Percentiles rank a stretch among this genome's conserved stretches.
Evolutionary conservation across 2,797 vertebrate species (phyloP).

Genomic region (Acrossocheilus fasciatus): DNA sequence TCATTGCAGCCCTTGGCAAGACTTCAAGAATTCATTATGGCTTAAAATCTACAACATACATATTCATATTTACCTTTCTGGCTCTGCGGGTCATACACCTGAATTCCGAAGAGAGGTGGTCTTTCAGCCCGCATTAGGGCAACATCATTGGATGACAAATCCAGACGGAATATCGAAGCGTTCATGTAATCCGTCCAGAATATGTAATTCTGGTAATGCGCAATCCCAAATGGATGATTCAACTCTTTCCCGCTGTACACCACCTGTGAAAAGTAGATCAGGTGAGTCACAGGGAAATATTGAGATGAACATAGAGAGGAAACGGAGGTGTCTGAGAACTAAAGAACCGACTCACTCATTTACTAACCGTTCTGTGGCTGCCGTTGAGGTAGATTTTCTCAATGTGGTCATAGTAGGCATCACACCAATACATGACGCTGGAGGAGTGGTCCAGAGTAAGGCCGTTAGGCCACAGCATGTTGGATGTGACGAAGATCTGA

Average conservation of each 20-base stretch:
- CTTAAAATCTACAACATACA: constrained; percentile 3
- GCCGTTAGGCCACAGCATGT: constrained; percentile 90
- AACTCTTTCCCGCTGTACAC: constrained; percentile 86
- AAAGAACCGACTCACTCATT: constrained; percentile 46
- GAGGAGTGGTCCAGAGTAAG: constrained; percentile 82
- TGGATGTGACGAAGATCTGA: constrained; percentile 86
- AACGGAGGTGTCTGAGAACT: neutral
- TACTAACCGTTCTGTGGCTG: constrained; percentile 85
- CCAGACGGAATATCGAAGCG: constrained; percentile 87
- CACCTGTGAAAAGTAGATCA: constrained; percentile 70
- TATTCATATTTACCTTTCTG: constrained; percentile 81
- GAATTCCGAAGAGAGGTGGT: constrained; percentile 86
- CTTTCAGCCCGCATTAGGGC: constrained; percentile 82
- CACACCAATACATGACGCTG: constrained; percentile 86
- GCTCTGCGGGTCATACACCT: constrained; percentile 85
- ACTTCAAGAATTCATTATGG: neutral
- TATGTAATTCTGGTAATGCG: constrained; percentile 80
- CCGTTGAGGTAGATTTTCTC: constrained; percentile 88
- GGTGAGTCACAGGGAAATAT: neutral
- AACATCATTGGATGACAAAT: constrained; percentile 79
- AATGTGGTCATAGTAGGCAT: constrained; percentile 89
- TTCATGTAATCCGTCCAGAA: constrained; percentile 92
- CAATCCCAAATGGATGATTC: constrained; percentile 88
- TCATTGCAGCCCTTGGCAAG: neutral
- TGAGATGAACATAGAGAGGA: neutral